Evolutionary conservation across 2,113 vertebrate genomes (phyloP), one percentile per base, ranked within the genome.

Genomic region (Aramus guarauna): DNA sequence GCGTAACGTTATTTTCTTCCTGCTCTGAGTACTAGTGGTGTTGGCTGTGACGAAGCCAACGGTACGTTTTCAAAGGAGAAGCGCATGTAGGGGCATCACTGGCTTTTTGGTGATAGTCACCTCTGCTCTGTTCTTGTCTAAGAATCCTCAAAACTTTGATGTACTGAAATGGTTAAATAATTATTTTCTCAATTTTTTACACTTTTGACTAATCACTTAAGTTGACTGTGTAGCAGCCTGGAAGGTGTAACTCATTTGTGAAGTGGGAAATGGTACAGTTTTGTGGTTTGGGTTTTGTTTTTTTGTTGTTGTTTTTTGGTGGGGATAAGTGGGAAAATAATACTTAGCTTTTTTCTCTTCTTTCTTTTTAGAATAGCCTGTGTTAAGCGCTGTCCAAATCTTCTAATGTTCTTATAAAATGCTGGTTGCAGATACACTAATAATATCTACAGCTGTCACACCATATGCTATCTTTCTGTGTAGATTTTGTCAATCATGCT

Each of bases 401-500:
- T 69, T 72, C 23, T 3, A 75, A 15, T 30, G 43, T 78, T 92
- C 77, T 60, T 66, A 9, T 18, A 36, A 91, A 90, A 62, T 39
- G 37, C 66, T 87, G 66, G 15, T 91, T 73, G n/a, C 74, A 85
- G 60, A 43, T 89, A 29, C 20, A 27, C 19, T 68, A 47, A 47
- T 71, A 72, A 91, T 72, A 72, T 34, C 74, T 79, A 11, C 86
- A 96, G 73, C 88, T 91, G 80, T 82, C 53, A 62, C 67, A 89
- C 83, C 83, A 82, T 66, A 47, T 85, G 76, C 59, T 84, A 9
- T 27, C 39, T 88, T 37, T 72, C 78, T 66, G 0, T 80, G 15
- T 36, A 99, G 98, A 99, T 99, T 90, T 98, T 99, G 75, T 99
- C 99, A 71, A 99, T 99, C 96, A 99, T 99, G 99, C 98, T 99